Evolutionary conservation across 2,888 invertebrate species (phyloP), one percentile per base, ranked within the genome.

Genomic region (Drosophila buzzatii): DNA sequence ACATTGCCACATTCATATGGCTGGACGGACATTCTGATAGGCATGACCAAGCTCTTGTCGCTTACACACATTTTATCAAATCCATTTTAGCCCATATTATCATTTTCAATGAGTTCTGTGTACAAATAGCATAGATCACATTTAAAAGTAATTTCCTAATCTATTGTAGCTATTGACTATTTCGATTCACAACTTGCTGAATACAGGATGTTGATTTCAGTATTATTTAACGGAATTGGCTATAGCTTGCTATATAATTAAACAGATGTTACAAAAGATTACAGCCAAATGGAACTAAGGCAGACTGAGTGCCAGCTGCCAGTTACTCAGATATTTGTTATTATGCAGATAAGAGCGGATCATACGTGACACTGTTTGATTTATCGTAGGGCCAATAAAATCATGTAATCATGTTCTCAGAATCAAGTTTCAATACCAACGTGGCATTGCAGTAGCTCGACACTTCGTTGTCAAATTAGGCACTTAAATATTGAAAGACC

Each of bases 391-490:
- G 2, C 23, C 23, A 39, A 18, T 18, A 41, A 18, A 55, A 12
- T n/a, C 8, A 41, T 41, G 41, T 27, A 55, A 12, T 41, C 12
- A 41, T 41, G 41, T 27, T 41, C 27, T 31, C 12, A 39, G 18
- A 33, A 35, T 35, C 35, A 12, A 33, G 18, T 14, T 35, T 8
- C 3, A 4, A 16, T 16, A 9, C 0, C 44, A 7, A 61, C 59
- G 59, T 47, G 59, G 23, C 49, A 20, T 5, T 41, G 10, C 31
- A 33, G 33, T 35, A 23, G 16, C 20, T 57, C 44, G 10, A 23
- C 20, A 41, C 35, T 33, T 18, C 7, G 16, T 4, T 52, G n/a
- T 33, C 56, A 23, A 59, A 73, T 69, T 39, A 52, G 52, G 39
- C 41, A 27, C 23, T 39, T 51, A 27, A 57, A 37, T 56, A 42